Conservation (phyloP, 35 echinoderm and acorn worm genomes). For the Apostichopus japonicus region DNA sequence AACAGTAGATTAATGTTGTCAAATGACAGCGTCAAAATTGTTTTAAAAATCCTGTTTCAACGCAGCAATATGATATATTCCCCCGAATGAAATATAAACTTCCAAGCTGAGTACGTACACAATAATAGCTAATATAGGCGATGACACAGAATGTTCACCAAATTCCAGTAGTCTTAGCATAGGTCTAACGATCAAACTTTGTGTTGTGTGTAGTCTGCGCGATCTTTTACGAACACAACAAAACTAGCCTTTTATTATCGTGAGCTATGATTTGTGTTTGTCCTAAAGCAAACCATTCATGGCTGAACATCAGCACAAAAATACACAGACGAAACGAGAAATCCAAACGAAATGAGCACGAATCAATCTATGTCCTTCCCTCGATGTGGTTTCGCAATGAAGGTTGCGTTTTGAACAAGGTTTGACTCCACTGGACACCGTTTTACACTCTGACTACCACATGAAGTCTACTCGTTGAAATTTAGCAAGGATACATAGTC, state of each 20-base stretch:
- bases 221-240: background rate
- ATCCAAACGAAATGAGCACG: slow-evolving; percentile 5
- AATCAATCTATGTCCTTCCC: slow-evolving; percentile 13
- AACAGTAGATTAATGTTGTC: background rate
- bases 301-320: slow-evolving; percentile 1
- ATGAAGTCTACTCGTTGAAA: background rate
- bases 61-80: background rate
- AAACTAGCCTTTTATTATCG: background rate
- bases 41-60: background rate
- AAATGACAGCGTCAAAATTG: slow-evolving; percentile 8
- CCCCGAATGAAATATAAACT: background rate
- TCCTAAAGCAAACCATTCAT: background rate
- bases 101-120: background rate
- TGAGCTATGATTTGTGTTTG: background rate
- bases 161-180: background rate
- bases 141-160: background rate
- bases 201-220: background rate
- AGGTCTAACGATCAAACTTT: background rate
- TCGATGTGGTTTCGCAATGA: slow-evolving; percentile 21
- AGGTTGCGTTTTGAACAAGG: background rate
- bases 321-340: background rate
- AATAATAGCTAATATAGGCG: background rate
- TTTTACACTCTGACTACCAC: slow-evolving; percentile 1
- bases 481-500: background rate
- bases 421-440: background rate